Evolutionary conservation across 2,113 vertebrate species (phyloP), one percentile per base, ranked within the genome.

Genomic region (Amphiprion percula): DNA sequence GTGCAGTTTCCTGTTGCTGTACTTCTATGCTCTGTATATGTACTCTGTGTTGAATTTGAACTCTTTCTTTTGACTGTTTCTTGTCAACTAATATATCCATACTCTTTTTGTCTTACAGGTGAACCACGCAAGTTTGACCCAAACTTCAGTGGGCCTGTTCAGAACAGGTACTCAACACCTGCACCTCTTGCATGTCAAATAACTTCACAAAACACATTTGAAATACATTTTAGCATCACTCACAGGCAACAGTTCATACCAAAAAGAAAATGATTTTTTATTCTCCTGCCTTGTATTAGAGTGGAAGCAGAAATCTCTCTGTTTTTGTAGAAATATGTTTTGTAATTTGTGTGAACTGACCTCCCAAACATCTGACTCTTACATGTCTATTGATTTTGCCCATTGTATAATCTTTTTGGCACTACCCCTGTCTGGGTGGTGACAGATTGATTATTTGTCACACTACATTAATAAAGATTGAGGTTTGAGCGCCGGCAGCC

Each of bases 61-160:
- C 2, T 50, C 54, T 39, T 61, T 63, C 3, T 19, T 81, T 63
- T 56, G 8, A 61, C 12, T n/a, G 0, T 41, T 15, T 56, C 8
- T 47, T 58, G 17, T 74, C 1, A 52, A 16, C 44, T 85, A 68
- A 82, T 50, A 10, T 52, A 10, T 52, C 19, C 19, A 23, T 49
- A 1, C 30, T 87, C 56, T 87, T 39, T 52, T 89, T 89, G 54
- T 95, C 91, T 96, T 95, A 37, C 94, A 99, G 98, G 97, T 95
- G 94, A 96, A 82, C 94, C 97, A 64, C 96, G 94, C 87, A 95
- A 93, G 90, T 97, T 96, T 94, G 97, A 99, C 83, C 96, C 96
- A 0, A 94, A 95, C 80, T 99, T 99, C 95, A 96, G 93, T 93
- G 97, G 98, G 54, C 98, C 98, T 56, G 89, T 96, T 89, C 94